Conservation (phyloP, 23 tunicate species). For the Diplosoma virens region DNA sequence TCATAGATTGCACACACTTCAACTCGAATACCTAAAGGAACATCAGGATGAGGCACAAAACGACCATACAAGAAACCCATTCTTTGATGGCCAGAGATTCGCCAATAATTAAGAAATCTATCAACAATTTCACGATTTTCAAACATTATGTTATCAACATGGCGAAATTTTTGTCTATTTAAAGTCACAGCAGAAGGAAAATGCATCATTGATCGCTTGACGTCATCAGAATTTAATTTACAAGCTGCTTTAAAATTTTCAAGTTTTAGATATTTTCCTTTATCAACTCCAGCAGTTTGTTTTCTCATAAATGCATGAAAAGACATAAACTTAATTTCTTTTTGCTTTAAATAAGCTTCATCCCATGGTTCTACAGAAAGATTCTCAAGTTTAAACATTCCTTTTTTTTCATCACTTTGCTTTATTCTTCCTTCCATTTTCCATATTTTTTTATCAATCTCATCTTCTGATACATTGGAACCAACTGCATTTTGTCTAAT, state of each 20-base stretch:
- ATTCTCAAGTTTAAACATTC: conserved; percentile 74
- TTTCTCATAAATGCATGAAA: conserved; percentile 93
- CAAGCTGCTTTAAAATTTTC: conserved; percentile 73
- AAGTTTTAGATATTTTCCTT: conserved; percentile 86
- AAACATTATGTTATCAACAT: conserved; percentile 89
- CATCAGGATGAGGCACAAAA: conserved; percentile 68
- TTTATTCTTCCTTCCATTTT: conserved; percentile 70
- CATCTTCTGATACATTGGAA: conserved; percentile 43
- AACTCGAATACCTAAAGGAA: conserved; percentile 79
- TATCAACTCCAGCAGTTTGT: conserved; percentile 90
- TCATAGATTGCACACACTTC: conserved; percentile 94
- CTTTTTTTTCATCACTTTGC: neutral
- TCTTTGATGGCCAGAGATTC: conserved; percentile 67
- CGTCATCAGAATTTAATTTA: conserved; percentile 37
- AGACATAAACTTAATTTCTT: conserved; percentile 86
- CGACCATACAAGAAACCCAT: conserved; percentile 85
- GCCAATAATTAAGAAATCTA: conserved; percentile 82
- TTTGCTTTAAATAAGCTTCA: conserved; percentile 67
- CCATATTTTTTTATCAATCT: conserved; percentile 68
- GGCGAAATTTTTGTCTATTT: conserved; percentile 86
- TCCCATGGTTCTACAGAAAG: conserved; percentile 89
- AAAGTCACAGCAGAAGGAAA: conserved; percentile 85
- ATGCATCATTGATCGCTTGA: conserved; percentile 53
- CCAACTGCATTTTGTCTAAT: neutral
- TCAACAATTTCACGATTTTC: conserved; percentile 87